Evolutionary conservation across 1,140 invertebrate species (phyloP).

Genomic region (Zaprionus tsacasi): DNA sequence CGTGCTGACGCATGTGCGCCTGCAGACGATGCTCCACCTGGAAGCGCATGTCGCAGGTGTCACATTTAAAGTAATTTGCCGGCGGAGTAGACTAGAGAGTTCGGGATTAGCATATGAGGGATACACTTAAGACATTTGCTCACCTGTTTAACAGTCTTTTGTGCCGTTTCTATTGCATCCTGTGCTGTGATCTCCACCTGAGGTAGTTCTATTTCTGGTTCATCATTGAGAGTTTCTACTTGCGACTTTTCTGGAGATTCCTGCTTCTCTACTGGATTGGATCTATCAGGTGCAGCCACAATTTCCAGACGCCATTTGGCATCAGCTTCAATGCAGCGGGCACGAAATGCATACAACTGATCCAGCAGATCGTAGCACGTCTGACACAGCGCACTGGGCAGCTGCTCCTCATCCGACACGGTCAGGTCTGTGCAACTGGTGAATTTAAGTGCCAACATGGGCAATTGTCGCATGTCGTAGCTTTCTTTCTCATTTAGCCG

Average conservation of each 20-base stretch:
- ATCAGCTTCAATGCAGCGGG: constrained; percentile 53
- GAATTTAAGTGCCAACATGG: constrained; percentile 50
- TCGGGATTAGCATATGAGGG: background rate
- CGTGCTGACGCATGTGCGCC: constrained; percentile 57
- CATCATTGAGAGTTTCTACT: background rate
- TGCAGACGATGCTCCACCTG: constrained; percentile 32
- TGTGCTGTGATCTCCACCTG: background rate
- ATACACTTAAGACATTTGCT: background rate
- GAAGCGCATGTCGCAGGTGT: constrained; percentile 50
- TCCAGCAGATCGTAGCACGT: constrained; percentile 54
- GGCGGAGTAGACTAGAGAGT: background rate
- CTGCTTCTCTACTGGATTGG: background rate
- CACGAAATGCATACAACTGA: constrained; percentile 58
- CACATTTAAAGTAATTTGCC: constrained; percentile 37
- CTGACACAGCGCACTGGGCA: constrained; percentile 56
- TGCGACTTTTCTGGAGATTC: background rate
- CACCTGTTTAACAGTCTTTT: background rate
- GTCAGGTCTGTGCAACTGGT: constrained; percentile 46
- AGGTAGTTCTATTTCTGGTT: constrained; percentile 14
- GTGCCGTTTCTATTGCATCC: background rate
- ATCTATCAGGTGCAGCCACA: background rate
- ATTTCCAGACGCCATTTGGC: constrained; percentile 29
- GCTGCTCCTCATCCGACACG: background rate
- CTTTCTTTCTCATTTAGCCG: background rate
- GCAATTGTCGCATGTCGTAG: constrained; percentile 36